A percentile compares a stretch with the other conserved stretches of the same genome.
These are phyloP conservation scores for Colostygia pectinataria DNA, from an alignment of 2,888 invertebrate species.

Conservation along the genomic window DNA sequence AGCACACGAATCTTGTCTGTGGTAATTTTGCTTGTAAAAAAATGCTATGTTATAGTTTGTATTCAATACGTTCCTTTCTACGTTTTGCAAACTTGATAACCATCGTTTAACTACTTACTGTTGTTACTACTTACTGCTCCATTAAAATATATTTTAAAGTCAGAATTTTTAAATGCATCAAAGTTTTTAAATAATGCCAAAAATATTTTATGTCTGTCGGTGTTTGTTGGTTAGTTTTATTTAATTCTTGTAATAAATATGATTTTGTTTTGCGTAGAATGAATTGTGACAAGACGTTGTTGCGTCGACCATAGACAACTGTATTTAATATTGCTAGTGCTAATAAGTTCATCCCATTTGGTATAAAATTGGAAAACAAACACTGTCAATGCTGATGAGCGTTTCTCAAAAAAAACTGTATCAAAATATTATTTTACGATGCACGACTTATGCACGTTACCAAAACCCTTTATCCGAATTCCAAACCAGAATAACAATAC, in stretches of 20 bases:
- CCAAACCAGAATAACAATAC: no score
- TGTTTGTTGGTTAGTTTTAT: no score
- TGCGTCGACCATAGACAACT: conserved; percentile 47
- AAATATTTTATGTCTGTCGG: not conserved
- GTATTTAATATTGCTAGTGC: conserved; percentile 14
- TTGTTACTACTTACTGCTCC: no score
- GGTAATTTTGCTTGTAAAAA: conserved; percentile 70
- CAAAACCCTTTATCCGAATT: no score
- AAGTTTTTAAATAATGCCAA: not conserved
- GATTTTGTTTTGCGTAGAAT: conserved; percentile 33
- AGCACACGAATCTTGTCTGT: conserved; percentile 75
- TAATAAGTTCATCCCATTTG: not conserved
- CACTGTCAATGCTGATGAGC: no score
- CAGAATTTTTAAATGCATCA: not conserved
- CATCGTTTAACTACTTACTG: no score
- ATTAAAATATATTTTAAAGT: no score
- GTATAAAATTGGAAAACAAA: no score
- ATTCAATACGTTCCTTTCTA: conserved; percentile 38
- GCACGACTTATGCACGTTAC: no score
- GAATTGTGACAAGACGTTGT: conserved; percentile 26
- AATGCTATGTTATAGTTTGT: conserved; percentile 41
- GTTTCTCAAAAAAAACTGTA: no score
- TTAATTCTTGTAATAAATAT: no score
- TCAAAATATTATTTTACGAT: no score
- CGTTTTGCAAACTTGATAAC: not conserved